A percentile compares a stretch with the other conserved stretches of the same genome.
Conservation (phyloP, 2,113 vertebrate species). For the Dasyornis broadbenti region DNA sequence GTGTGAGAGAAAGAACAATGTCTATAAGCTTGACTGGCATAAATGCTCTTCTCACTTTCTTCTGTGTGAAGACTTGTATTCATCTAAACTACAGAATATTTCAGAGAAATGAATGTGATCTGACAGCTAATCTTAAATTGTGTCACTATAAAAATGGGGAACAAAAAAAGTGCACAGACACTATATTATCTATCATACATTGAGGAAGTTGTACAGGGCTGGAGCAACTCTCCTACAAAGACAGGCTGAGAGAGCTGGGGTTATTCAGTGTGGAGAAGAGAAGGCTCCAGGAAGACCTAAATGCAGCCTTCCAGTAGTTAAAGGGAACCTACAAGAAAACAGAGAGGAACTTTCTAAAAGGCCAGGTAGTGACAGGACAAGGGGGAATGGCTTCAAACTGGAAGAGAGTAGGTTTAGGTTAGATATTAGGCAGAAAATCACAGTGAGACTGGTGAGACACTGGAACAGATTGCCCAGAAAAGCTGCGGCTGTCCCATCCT, state of each 20-base stretch:
- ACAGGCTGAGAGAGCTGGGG: neutral
- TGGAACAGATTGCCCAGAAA: neutral
- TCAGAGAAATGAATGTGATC: slow-evolving; percentile 39
- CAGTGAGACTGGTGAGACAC: too few relatives aligned
- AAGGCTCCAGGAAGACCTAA: neutral
- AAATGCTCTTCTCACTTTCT: slow-evolving; percentile 29
- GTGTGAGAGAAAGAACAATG: neutral
- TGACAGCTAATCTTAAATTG: slow-evolving; percentile 56
- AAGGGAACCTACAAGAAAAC: neutral
- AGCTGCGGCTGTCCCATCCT: neutral
- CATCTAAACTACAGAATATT: slow-evolving; percentile 29
- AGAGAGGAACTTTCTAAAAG: neutral
- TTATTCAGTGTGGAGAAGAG: neutral
- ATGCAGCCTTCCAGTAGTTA: neutral
- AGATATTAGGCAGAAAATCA: neutral
- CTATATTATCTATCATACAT: neutral
- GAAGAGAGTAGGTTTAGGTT: neutral
- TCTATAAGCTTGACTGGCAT: slow-evolving; percentile 1
- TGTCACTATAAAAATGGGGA: slow-evolving; percentile 24
- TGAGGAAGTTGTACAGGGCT: neutral
- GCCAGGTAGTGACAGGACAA: neutral
- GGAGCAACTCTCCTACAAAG: neutral
- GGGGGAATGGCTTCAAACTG: neutral
- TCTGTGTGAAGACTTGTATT: slow-evolving; percentile 26
- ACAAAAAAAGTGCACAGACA: neutral